These are phyloP conservation scores for Parelbella ahira DNA, from an alignment of 2,888 invertebrate genomes.

Conservation along the genomic window DNA sequence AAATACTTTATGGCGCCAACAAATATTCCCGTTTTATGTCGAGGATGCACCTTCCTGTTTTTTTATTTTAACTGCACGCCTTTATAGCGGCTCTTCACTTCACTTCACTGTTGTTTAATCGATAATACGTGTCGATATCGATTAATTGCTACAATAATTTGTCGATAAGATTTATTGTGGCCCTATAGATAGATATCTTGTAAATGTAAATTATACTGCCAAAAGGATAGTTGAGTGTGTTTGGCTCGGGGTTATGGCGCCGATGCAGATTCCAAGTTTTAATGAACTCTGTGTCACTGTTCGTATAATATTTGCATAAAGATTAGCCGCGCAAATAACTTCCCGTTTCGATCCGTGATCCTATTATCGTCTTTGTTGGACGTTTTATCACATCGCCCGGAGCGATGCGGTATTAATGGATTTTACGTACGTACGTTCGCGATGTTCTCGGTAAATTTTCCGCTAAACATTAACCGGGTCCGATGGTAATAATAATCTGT, in stretches of 20 bases:
- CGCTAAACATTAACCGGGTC: slow-evolving; percentile 23
- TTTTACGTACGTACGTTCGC: slow-evolving; percentile 24
- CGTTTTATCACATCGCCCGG: slow-evolving; percentile 22
- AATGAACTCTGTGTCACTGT: slow-evolving; percentile 46
- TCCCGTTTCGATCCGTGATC: slow-evolving; percentile 41
- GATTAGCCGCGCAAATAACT: slow-evolving; percentile 63
- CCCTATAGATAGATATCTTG: slow-evolving; percentile 23
- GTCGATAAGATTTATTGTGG: slow-evolving; percentile 36
- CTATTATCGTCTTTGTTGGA: slow-evolving; percentile 36
- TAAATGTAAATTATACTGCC: slow-evolving; percentile 24
- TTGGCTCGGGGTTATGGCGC: slow-evolving; percentile 4
- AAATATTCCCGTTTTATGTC: slow-evolving; percentile 49
- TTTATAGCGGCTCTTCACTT: slow-evolving; percentile 22
- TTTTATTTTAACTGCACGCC: slow-evolving; percentile 28
- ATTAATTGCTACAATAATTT: slow-evolving; percentile 26
- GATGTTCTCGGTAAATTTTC: slow-evolving; percentile 23
- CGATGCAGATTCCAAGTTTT: slow-evolving; percentile 31
- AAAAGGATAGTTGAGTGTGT: slow-evolving; percentile 23
- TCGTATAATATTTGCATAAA: slow-evolving; percentile 62
- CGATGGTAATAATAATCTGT: slow-evolving; percentile 20
- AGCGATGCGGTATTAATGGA: slow-evolving; percentile 25
- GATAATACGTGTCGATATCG: slow-evolving; percentile 25
- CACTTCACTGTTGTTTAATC: slow-evolving; percentile 26
- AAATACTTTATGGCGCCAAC: too few relatives aligned
- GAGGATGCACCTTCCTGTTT: too few relatives aligned